Evolutionary conservation across 2,797 vertebrate species (phyloP).

Genomic region (Florisuga fusca): DNA sequence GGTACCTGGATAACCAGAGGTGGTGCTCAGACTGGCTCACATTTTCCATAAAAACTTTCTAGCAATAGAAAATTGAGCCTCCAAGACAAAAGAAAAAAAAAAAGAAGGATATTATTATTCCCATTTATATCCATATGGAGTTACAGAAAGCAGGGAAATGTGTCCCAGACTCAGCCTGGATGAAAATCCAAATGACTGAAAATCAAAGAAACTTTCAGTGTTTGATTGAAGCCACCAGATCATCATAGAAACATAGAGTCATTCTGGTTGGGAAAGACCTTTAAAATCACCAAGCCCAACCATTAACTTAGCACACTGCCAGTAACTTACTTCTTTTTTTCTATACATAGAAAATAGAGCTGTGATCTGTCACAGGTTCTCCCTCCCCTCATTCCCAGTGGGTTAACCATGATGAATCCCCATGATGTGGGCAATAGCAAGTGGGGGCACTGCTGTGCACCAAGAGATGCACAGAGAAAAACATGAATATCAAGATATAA

Average conservation of each 20-base stretch:
- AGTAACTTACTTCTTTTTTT: background rate
- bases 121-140: background rate
- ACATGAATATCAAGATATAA: background rate
- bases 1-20: background rate
- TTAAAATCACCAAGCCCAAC: no score
- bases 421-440: fast-evolving
- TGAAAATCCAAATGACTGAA: background rate
- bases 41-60: background rate
- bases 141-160: background rate
- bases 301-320: no score
- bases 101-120: background rate
- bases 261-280: no score
- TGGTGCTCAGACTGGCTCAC: background rate
- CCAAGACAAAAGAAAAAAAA: background rate
- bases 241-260: no score
- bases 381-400: background rate
- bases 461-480: background rate
- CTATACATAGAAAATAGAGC: background rate
- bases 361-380: background rate
- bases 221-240: background rate
- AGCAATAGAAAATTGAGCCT: background rate
- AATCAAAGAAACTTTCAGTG: background rate
- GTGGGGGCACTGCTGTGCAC: background rate
- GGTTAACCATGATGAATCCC: fast-evolving
- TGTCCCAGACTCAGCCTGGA: background rate